Base-by-base conservation (phyloP, 2,888 invertebrate genomes). In the Caenorhabditis uteleia region DNA sequence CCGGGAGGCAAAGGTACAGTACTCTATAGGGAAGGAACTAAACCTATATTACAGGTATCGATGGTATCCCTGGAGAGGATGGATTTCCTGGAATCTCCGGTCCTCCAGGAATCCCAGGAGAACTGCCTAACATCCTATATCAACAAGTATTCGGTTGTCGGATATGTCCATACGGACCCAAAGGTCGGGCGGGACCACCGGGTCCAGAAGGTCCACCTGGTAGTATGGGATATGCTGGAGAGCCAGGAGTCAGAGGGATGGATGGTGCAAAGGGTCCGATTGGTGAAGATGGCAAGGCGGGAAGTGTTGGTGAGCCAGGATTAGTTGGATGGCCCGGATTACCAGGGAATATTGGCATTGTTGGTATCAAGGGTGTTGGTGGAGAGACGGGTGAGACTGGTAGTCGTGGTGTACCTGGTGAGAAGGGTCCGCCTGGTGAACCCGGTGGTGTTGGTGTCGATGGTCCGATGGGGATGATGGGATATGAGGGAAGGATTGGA, bases 141-240 rank as follows among this genome's bases (percentile, higher is more conserved):
- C 44, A 55, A 8, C 60, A 45, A 53, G 56, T 71, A 2, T 59
- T 53, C 25, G 70, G 70, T 2, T 71, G 70, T 27, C 54, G 68
- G 18, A 45, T 71, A 5, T 71, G 70, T 44, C 70, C 70, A 8
- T 71, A 68, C 36, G 70, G 70, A n/a, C 65, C 60, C n/a, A 71
- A 71, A 46, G 70, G 70, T 16, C 47, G 56, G 43, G 23, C 65
- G 12, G 70, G 70, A 42, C 4, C 44, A 2, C 25, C 33, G 8
- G 70, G 70, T 18, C 27, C 36, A 12, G 50, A 49, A n/a, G 64
- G 64, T 16, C 54, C 42, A 23, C 48, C 54, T 47, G 67, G 67
- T 1, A 16, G 23, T 34, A 44, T 57, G n/a, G 67, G 67, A 6
- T 57, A 54, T 48, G 56, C 60, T 20, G 67, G 67, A 10, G 67